These are phyloP conservation scores for Euwallacea similis DNA, from an alignment of 1,140 invertebrate genomes.

Conservation along the genomic window DNA sequence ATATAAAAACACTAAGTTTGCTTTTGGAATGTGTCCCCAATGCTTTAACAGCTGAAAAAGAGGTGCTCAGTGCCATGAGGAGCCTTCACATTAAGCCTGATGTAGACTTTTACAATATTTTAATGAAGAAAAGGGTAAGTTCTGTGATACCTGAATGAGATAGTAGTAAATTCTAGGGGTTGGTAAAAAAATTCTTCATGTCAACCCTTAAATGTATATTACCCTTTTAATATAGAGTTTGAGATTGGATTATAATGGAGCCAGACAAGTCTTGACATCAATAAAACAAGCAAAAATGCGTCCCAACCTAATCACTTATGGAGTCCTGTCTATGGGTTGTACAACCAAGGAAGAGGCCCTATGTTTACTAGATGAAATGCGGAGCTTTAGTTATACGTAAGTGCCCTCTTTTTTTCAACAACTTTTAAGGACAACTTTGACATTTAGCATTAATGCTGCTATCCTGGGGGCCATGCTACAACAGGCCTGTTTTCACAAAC, in stretches of 20 bases:
- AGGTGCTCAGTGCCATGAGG: slow-evolving; percentile 64
- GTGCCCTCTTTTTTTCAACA: background rate
- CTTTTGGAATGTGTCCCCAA: slow-evolving; percentile 73
- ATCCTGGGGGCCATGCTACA: slow-evolving; percentile 71
- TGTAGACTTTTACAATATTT: slow-evolving; percentile 81
- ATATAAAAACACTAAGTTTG: slow-evolving; percentile 78
- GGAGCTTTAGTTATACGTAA: slow-evolving; percentile 64
- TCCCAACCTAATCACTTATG: slow-evolving; percentile 82
- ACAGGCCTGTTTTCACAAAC: slow-evolving; percentile 59
- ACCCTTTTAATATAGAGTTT: slow-evolving; percentile 7
- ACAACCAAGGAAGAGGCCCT: slow-evolving; percentile 60
- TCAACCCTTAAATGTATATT: background rate
- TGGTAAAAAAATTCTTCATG: too few relatives aligned
- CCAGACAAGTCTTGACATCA: slow-evolving; percentile 49
- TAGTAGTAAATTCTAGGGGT: background rate
- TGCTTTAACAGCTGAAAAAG: slow-evolving; percentile 65
- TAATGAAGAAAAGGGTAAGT: slow-evolving; percentile 74
- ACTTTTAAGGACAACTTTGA: background rate
- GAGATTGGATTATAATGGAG: slow-evolving; percentile 28
- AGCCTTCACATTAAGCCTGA: slow-evolving; percentile 66
- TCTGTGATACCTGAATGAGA: background rate
- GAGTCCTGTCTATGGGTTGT: slow-evolving; percentile 79
- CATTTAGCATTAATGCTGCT: slow-evolving; percentile 65
- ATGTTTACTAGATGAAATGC: slow-evolving; percentile 70
- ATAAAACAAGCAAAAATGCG: slow-evolving; percentile 64